Percentiles rank a stretch among this genome's conserved stretches.
These are phyloP conservation scores for Helleia helle DNA, from an alignment of 2,888 invertebrate species.

Conservation along the genomic window DNA sequence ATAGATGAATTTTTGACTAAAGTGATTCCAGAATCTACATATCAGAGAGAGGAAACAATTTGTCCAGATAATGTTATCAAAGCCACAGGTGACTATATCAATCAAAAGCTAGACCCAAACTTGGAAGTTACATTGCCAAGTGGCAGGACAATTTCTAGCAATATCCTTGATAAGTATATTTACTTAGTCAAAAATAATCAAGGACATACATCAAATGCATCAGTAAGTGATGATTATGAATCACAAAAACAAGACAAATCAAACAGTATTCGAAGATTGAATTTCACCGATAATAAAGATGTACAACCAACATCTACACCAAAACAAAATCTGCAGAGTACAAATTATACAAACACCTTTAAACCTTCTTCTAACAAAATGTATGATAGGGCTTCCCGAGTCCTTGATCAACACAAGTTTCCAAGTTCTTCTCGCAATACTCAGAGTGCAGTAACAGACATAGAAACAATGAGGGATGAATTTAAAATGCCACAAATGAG, in stretches of 20 bases:
- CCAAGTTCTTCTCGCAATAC: conserved; percentile 37
- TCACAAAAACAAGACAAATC: conserved; percentile 35
- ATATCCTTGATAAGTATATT: conserved; percentile 58
- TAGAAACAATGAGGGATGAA: conserved; percentile 36
- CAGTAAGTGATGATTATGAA: conserved; percentile 12
- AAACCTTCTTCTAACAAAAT: conserved; percentile 59
- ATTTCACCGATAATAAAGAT: conserved; percentile 50
- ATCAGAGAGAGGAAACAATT: conserved; percentile 30
- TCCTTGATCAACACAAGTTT: conserved; percentile 56
- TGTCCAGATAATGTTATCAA: conserved; percentile 53
- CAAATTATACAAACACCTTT: conserved; percentile 38
- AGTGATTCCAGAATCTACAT: conserved; percentile 50
- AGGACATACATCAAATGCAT: conserved; percentile 23
- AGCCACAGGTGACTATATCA: conserved; percentile 54
- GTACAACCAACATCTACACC: conserved; percentile 62
- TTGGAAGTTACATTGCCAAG: conserved; percentile 47
- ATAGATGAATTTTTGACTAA: conserved; percentile 64
- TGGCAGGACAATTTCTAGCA: conserved; percentile 43
- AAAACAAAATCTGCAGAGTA: conserved; percentile 29
- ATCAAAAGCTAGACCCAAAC: conserved; percentile 44
- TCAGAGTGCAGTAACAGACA: conserved; percentile 27
- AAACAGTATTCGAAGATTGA: conserved; percentile 45
- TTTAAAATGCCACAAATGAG: conserved; percentile 61
- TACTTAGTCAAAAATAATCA: conserved; percentile 53
- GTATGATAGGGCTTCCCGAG: conserved; percentile 55